phyloP scores from a whole-genome alignment of 2,888 invertebrate genomes.

The Drosophila helvetica region DNA sequence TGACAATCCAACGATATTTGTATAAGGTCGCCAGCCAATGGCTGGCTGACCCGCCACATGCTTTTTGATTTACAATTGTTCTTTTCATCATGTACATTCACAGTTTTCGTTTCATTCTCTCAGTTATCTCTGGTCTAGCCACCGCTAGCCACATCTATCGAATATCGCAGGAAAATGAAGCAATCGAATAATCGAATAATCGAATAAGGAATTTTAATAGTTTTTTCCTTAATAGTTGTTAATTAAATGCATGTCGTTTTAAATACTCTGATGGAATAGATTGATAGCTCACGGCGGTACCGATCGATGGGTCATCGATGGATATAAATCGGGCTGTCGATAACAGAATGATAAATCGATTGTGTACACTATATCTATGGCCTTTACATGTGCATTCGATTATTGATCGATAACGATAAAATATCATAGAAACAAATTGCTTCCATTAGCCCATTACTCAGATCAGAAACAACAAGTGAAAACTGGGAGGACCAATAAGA shows the following conservation, averaged over 20 bases:
- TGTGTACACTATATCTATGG: too few species aligned
- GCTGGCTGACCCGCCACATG: conserved; percentile 17
- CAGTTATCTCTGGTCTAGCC: conserved; percentile 22
- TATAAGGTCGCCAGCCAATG: too few species aligned
- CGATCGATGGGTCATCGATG: background rate
- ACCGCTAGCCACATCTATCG: conserved; percentile 34
- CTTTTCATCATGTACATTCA: conserved; percentile 11
- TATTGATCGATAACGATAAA: background rate
- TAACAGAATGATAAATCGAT: too few species aligned
- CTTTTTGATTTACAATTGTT: conserved; percentile 17
- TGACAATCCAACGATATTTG: conserved; percentile 23
- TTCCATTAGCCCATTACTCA: too few species aligned
- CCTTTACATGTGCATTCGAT: too few species aligned
- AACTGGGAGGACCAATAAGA: too few species aligned
- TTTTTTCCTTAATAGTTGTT: conserved; percentile 33
- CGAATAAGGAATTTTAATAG: conserved; percentile 17
- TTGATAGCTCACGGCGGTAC: background rate
- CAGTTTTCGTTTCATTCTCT: conserved; percentile 7
- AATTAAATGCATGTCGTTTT: conserved; percentile 31
- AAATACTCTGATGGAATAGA: background rate
- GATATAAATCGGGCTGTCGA: background rate
- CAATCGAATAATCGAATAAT: conserved; percentile 10
- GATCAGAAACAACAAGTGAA: too few species aligned
- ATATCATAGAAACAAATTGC: too few species aligned
- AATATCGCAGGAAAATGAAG: conserved; percentile 28